Evolutionary conservation across 2,797 vertebrate species (phyloP), one percentile per base, ranked within the genome.

Genomic region (Buceros bicornis): DNA sequence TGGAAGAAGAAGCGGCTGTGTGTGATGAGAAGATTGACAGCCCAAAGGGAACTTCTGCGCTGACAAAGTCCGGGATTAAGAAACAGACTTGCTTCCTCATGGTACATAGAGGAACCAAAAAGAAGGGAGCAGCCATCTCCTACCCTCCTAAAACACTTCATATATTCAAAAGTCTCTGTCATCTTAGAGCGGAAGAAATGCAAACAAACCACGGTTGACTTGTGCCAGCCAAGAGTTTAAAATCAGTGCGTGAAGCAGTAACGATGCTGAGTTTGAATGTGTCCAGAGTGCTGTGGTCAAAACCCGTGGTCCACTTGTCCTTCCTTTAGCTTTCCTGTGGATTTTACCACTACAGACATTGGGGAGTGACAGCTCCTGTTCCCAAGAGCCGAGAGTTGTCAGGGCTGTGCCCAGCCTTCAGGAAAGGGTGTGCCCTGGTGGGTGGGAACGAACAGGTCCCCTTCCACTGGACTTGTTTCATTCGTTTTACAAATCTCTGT

Each of bases 191-290:
- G 9, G 35, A 69, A 80, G 31, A 82, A 89, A 66, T 0, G 4
- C 42, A 78, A 31, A 47, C 10, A 25, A 73, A 48, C 53, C 43
- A 50, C 0, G 0, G 16, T 10, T 71, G 48, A 35, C 8, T 16
- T 64, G 13, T 37, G 61, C 21, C 58, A 77, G 22, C 29, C 35
- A 15, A 47, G 51, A 43, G 22, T 54, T 82, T 62, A 56, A 73
- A 73, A 90, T 7, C 11, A 64, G 17, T 0, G 0, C 0, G 0
- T n/a, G n/a, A 89, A 85, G 11, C 5, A 35, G 18, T 16, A 73
- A 56, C 0, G 2, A 8, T 58, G 51, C 48, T 15, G 25, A 66
- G 15, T 74, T 74, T 2, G 2, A 76, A 62, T 24, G 19, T 73
- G 22, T 62, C 70, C 22, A 47, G n/a, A 79, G 54, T 33, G 40